Base-by-base conservation (phyloP, 2,113 vertebrate species). In the Smithornis capensis region DNA sequence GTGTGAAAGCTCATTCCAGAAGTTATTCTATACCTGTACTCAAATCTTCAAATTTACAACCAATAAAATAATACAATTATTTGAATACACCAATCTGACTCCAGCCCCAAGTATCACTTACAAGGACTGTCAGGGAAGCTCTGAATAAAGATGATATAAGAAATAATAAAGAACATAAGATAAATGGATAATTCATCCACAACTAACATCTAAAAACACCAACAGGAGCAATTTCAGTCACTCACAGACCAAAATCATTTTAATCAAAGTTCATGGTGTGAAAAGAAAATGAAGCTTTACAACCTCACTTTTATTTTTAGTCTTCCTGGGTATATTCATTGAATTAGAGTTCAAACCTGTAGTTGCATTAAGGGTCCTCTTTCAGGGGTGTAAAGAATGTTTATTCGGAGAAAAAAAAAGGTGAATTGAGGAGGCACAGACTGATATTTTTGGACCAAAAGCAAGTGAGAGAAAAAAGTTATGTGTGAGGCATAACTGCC, bases 401-500 rank as follows among this genome's bases (percentile, higher is more conserved):
- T 88, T 40, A 33, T 63, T 47, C 40, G 23, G 0, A 21, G 22
- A 57, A 6, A 42, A 37, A 52, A 24, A 22, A 55, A 28, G 13
- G 19, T 44, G 69, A 37, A 49, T 9, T 23, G 33, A 67, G 31
- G 40, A 87, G 24, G 38, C 6, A 18, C 21, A 33, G 4, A 5
- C 3, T 23, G 31, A 15, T 3, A 3, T 17, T 76, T 87, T 70
- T 64, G 56, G 35, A 56, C 28, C 2, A 21, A 79, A 57, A 92
- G 3, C 0, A 12, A 88, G 24, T 0, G 22, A 80, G 21, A 10
- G 4, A 6, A 28, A 28, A 27, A 52, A 14, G 4, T 29, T 12
- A 88, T 87, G 50, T 77, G 73, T 93, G 69, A 90, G 90, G 24
- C 90, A 52, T 53, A 97, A 68, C 64, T 97, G 84, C 90, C 82